Evolutionary conservation across 2,888 invertebrate species (phyloP).

Genomic region (Vanessa cardui): DNA sequence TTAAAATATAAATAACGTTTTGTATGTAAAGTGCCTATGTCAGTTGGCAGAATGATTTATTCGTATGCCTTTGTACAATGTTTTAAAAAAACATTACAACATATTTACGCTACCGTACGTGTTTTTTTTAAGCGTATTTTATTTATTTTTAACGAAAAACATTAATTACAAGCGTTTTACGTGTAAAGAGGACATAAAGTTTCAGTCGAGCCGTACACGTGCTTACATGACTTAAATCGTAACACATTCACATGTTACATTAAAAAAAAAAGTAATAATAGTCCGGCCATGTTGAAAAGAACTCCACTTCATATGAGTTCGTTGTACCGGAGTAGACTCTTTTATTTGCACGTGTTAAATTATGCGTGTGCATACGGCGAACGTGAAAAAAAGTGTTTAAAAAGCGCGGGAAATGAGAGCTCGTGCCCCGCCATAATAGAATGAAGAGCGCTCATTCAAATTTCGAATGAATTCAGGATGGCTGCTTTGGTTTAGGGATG

Average conservation of each 20-base stretch:
- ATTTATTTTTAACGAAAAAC: neutral
- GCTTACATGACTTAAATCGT: neutral
- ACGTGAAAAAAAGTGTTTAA: conserved; percentile 35
- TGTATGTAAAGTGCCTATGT: conserved; percentile 23
- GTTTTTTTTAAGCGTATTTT: neutral
- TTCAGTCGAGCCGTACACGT: neutral
- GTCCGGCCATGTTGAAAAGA: conserved; percentile 23
- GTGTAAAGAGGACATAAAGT: too few relatives aligned
- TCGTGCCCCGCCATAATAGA: conserved; percentile 51
- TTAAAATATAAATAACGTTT: conserved; percentile 28
- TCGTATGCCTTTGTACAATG: neutral
- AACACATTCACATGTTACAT: conserved; percentile 11
- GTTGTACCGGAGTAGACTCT: conserved; percentile 30
- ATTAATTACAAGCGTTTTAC: too few relatives aligned
- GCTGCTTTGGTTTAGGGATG: conserved; percentile 22
- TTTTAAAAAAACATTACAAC: too few relatives aligned
- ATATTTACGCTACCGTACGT: too few relatives aligned
- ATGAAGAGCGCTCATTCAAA: conserved; percentile 50
- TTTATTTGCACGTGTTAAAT: conserved; percentile 42
- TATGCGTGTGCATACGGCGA: conserved; percentile 42
- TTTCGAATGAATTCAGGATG: conserved; percentile 46
- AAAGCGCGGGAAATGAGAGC: conserved; percentile 55
- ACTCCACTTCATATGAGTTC: conserved; percentile 29
- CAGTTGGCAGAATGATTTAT: conserved; percentile 8
- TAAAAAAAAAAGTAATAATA: conserved; percentile 25